A percentile compares a stretch with the other conserved stretches of the same genome.
Conservation (phyloP, 2,113 vertebrate species). For the Pomatorhinus ruficollis region DNA sequence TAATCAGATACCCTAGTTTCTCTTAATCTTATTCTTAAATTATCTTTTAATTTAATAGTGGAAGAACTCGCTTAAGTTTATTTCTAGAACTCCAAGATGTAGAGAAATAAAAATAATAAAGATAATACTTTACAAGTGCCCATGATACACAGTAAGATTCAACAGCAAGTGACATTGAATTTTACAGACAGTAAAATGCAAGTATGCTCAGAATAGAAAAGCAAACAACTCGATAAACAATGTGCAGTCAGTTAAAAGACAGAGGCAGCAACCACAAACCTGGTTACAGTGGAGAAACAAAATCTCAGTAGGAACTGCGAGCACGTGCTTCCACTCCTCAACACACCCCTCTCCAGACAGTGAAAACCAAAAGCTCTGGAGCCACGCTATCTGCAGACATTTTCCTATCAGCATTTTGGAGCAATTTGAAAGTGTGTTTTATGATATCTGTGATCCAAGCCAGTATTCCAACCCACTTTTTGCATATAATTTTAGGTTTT, state of each 20-base stretch:
- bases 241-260: background rate
- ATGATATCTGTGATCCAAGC: background rate
- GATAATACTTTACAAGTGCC: background rate
- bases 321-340: background rate
- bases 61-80: background rate
- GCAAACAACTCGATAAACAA: background rate
- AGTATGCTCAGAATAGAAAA: background rate
- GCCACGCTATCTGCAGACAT: background rate
- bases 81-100: background rate
- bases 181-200: background rate
- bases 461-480: background rate
- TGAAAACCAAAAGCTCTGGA: background rate
- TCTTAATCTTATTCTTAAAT: background rate
- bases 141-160: background rate
- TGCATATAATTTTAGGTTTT: background rate
- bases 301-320: background rate
- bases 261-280: background rate
- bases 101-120: background rate
- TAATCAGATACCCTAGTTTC: background rate
- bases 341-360: accelerated
- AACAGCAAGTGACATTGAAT: background rate
- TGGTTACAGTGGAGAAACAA: background rate
- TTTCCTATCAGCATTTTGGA: background rate
- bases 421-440: background rate
- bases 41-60: background rate